These are phyloP conservation scores for Zapus hudsonius DNA, from an alignment of 2,113 vertebrate genomes.

Conservation along the genomic window DNA sequence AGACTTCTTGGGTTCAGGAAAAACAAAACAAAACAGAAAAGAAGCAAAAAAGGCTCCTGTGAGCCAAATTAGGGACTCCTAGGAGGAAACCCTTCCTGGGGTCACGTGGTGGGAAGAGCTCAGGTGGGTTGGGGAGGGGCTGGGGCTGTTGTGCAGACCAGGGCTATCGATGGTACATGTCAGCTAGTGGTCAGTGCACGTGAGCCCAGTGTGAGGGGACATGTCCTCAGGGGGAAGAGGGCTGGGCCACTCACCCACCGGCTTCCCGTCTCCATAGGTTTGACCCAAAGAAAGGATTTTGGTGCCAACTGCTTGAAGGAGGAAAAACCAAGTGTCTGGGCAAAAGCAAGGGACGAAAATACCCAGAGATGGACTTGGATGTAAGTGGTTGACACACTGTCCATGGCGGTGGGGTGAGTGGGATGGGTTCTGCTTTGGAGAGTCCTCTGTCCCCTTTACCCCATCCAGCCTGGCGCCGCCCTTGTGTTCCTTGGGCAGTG, in stretches of 20 bases:
- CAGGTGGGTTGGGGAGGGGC: neutral
- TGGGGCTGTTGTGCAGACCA: neutral
- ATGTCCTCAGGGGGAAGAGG: neutral
- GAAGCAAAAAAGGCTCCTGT: neutral
- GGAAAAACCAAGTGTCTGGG: constrained; percentile 98
- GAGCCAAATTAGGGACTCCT: neutral
- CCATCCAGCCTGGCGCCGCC: too few relatives aligned
- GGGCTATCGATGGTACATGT: neutral
- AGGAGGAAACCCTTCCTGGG: too few relatives aligned
- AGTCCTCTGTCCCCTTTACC: neutral
- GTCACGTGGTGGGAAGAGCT: neutral
- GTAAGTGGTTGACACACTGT: constrained; percentile 84
- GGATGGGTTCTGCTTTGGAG: neutral
- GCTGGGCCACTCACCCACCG: neutral
- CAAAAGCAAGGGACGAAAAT: constrained; percentile 97
- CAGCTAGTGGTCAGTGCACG: neutral
- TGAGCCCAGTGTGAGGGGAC: neutral
- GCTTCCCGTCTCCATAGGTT: constrained; percentile 85
- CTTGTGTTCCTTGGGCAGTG: neutral
- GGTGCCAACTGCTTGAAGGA: constrained; percentile 97
- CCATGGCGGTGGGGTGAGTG: neutral
- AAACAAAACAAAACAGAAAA: neutral
- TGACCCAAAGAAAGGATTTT: constrained; percentile 98
- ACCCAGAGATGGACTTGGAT: constrained; percentile 96
- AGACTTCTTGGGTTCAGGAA: neutral